Evolutionary conservation across 2,113 vertebrate species (phyloP).

Genomic region (Xenus cinereus): DNA sequence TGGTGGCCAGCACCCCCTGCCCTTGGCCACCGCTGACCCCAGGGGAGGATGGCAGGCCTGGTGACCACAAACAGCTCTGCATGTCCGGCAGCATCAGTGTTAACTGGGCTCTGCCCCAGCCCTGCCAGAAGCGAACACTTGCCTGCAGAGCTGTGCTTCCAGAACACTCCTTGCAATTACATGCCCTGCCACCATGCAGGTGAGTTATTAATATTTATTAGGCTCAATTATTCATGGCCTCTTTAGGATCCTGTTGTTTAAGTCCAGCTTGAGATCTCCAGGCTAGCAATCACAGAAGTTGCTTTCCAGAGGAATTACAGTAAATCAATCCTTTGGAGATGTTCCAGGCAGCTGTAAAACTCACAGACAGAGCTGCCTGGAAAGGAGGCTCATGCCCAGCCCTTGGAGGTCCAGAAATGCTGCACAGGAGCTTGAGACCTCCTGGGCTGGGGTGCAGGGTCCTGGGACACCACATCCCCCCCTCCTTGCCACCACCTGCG

Average conservation of each 20-base stretch:
- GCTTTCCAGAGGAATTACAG: constrained; percentile 53
- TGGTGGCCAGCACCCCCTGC: background rate
- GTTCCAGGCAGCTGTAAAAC: constrained; percentile 7
- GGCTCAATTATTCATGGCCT: constrained; percentile 67
- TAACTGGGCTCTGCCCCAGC: background rate
- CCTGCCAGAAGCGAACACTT: background rate
- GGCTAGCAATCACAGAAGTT: constrained; percentile 56
- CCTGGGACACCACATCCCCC: background rate
- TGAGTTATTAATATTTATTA: constrained; percentile 65
- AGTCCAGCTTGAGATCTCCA: constrained; percentile 58
- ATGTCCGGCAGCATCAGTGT: background rate
- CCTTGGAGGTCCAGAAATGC: background rate
- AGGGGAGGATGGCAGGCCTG: background rate
- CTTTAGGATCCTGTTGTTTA: constrained; percentile 63
- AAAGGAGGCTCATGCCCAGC: background rate
- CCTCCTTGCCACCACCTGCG: background rate
- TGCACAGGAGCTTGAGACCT: fast-evolving
- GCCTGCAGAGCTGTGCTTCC: constrained; percentile 46
- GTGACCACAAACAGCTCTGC: background rate
- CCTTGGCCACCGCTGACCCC: background rate
- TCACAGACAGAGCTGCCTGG: background rate
- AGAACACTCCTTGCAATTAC: constrained; percentile 63
- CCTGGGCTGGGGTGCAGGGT: background rate
- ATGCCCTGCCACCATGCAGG: constrained; percentile 31
- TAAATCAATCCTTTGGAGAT: constrained; percentile 38